Evolutionary conservation across 35 echinoderm and acorn worm species (phyloP).

Genomic region (Heliocidaris tuberculata): DNA sequence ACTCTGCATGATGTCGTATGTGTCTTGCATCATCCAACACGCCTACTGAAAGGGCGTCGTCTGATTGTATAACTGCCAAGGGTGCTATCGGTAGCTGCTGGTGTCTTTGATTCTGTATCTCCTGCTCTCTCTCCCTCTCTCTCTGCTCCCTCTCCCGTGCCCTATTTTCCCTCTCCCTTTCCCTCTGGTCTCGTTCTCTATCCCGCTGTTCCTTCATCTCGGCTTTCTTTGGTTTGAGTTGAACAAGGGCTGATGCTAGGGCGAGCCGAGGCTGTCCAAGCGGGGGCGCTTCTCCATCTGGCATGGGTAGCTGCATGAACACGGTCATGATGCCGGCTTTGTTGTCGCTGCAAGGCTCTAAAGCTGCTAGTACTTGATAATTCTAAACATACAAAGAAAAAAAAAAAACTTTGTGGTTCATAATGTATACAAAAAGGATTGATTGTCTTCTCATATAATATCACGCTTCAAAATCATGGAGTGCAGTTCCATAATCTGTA

Average conservation of each 20-base stretch:
- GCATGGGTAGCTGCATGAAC: slow-evolving; percentile 64
- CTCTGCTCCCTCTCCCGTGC: neutral
- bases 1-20: slow-evolving; percentile 35
- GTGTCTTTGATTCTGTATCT: neutral
- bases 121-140: slow-evolving; percentile 19
- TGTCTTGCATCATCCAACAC: slow-evolving; percentile 32
- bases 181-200: neutral
- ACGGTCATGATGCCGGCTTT: slow-evolving; percentile 58
- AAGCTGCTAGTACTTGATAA: slow-evolving; percentile 39
- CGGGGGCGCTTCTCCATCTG: slow-evolving; percentile 50
- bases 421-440: neutral
- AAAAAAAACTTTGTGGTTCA: neutral
- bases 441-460: neutral
- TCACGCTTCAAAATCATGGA: no score
- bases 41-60: neutral
- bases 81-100: neutral
- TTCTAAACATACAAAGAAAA: slow-evolving; percentile 50
- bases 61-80: neutral
- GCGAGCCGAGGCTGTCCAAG: slow-evolving; percentile 38
- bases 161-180: slow-evolving; percentile 29
- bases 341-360: slow-evolving; percentile 56
- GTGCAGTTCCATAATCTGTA: no score
- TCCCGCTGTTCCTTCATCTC: slow-evolving; percentile 22
- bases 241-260: slow-evolving; percentile 53
- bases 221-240: slow-evolving; percentile 57